Conservation (phyloP, 2,797 vertebrate genomes). For the Galago senegalensis region DNA sequence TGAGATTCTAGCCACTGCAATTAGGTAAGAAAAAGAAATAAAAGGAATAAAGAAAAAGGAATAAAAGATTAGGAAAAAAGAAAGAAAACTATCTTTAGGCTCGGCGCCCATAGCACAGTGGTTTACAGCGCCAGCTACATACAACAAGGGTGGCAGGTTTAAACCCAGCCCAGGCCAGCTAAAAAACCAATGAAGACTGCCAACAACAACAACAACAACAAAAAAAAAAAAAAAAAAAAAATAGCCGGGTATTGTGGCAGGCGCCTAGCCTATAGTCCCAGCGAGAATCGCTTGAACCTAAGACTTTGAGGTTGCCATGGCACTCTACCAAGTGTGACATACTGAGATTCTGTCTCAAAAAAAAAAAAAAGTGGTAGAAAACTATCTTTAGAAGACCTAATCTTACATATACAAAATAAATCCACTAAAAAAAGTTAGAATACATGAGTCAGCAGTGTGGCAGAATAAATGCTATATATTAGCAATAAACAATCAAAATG, state of each 20-base stretch:
- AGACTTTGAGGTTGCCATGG: too few relatives aligned
- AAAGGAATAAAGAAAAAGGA: conserved; percentile 42
- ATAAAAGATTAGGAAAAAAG: neutral
- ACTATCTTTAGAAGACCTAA: conserved; percentile 1
- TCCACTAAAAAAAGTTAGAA: conserved; percentile 11
- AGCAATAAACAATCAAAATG: conserved; percentile 39
- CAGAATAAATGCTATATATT: neutral
- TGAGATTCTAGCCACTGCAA: neutral
- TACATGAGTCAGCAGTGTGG: conserved; percentile 7
- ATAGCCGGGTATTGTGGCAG: too few relatives aligned
- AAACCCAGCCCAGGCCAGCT: too few relatives aligned
- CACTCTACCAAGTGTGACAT: too few relatives aligned
- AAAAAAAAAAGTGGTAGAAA: neutral
- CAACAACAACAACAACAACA: too few relatives aligned
- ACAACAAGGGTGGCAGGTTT: too few relatives aligned
- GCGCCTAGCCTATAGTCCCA: too few relatives aligned
- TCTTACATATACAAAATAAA: conserved; percentile 31
- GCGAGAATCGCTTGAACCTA: too few relatives aligned
- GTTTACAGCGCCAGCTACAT: neutral
- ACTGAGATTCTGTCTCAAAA: too few relatives aligned
- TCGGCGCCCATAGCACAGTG: neutral
- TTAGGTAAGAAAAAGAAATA: conserved; percentile 15
- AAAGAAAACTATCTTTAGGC: neutral
- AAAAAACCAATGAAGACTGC: too few relatives aligned
- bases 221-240: too few relatives aligned